Evolutionary conservation across 30 jellyfish, hydroid and myxozoan species (phyloP), one percentile per base, ranked within the genome.

Genomic region (Haliclystus octoradiatus): DNA sequence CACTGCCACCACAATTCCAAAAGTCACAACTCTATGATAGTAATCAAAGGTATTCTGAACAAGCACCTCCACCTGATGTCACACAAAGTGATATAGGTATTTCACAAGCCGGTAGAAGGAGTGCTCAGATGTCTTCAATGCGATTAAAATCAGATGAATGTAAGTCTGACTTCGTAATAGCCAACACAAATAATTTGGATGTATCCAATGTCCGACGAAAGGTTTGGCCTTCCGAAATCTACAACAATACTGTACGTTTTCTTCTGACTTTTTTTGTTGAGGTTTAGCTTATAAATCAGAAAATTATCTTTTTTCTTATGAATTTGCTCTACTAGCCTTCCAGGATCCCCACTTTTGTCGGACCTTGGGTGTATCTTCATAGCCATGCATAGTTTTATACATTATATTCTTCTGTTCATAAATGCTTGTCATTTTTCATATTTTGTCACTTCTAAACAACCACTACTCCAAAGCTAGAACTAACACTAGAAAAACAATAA

Each of bases 31-130:
- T 7, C 14, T 1, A 23, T 12, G 67, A 63, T 1, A 61, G 22
- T 2, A 61, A 46, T 24, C 49, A 49, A 40, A 75, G 49, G n/a
- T 27, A 28, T 14, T 69, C 69, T 60, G 96, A 85, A 28, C 74
- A 79, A 26, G 94, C 88, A 0, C 97, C 97, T 13, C 95, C 85
- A n/a, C 97, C 97, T 9, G 97, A 88, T 53, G 92, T 88, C 47
- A 88, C 94, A 4, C 70, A 68, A 26, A 81, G 84, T 19, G 84
- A 80, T 63, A 79, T 78, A 71, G 93, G 71, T 34, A 63, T 81
- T 72, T 71, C 85, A 65, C 65, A 66, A 73, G 71, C 64, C 68
- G 66, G 84, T 68, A 71, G 85, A 65, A 35, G 93, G 46, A 80
- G 85, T 63, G 93, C 71, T 46, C 93, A 80, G 65, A 80, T 80